These are phyloP conservation scores for Leptodactylus fallax DNA, from an alignment of 2,797 vertebrate genomes.

Conservation along the genomic window DNA sequence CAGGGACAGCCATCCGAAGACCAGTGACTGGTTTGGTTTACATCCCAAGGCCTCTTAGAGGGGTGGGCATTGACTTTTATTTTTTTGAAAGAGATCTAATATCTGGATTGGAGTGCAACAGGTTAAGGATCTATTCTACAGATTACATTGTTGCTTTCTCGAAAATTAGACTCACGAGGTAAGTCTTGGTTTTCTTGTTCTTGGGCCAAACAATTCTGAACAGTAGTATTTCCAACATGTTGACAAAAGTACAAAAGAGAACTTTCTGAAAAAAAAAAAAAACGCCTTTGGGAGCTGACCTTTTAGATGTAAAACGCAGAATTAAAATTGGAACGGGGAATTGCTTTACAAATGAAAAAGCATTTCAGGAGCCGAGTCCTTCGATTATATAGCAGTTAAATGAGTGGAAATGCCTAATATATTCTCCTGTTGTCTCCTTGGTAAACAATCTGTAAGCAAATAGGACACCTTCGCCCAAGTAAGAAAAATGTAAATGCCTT, in stretches of 20 bases:
- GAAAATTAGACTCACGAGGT: too few species aligned
- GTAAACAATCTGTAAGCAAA: neutral
- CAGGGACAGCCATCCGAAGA: too few species aligned
- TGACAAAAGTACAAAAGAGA: neutral
- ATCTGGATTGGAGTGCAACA: too few species aligned
- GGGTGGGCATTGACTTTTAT: too few species aligned
- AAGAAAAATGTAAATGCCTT: neutral
- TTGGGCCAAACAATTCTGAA: neutral
- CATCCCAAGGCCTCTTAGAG: too few species aligned
- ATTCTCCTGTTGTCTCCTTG: neutral
- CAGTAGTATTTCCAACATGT: neutral
- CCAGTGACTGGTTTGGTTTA: too few species aligned
- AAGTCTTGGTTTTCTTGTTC: too few species aligned
- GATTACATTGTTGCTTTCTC: too few species aligned
- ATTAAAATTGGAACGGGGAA: slow-evolving; percentile 14
- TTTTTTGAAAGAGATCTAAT: too few species aligned
- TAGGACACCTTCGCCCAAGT: neutral
- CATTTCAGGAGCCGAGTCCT: slow-evolving; percentile 4
- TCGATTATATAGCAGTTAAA: slow-evolving; percentile 47
- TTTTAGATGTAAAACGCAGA: slow-evolving; percentile 35
- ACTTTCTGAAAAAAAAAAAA: neutral
- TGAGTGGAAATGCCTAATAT: slow-evolving; percentile 51
- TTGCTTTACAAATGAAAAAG: slow-evolving; percentile 36
- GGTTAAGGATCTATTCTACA: too few species aligned
- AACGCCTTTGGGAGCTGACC: slow-evolving; percentile 20